Evolutionary conservation across 1,140 invertebrate species (phyloP).

Genomic region (Lepidurus apus): DNA sequence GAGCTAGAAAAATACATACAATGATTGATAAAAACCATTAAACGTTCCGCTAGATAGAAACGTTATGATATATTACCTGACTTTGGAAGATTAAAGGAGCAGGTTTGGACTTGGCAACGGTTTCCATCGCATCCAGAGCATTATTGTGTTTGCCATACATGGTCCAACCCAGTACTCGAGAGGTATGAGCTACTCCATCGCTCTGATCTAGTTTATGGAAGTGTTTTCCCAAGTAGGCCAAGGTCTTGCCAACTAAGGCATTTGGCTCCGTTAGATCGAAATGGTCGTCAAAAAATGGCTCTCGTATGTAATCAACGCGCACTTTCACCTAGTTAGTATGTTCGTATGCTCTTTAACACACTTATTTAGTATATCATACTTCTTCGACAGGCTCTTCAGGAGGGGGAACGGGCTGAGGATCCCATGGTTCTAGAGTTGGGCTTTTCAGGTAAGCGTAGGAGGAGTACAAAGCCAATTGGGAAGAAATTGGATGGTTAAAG

Average conservation of each 20-base stretch:
- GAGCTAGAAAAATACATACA: conserved; percentile 41
- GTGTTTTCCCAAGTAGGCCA: conserved; percentile 55
- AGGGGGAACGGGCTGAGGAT: conserved; percentile 37
- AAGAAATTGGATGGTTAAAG: conserved; percentile 62
- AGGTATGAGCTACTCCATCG: conserved; percentile 56
- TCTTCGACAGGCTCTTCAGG: conserved; percentile 43
- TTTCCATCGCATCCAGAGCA: conserved; percentile 47
- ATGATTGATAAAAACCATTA: conserved; percentile 44
- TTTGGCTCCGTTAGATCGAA: conserved; percentile 68
- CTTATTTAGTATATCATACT: conserved; percentile 42
- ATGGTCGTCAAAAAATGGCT: conserved; percentile 77
- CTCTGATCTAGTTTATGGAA: conserved; percentile 40
- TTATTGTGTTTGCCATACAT: conserved; percentile 62
- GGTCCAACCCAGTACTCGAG: conserved; percentile 60
- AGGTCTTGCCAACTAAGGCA: conserved; percentile 70
- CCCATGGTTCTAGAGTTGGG: conserved; percentile 50
- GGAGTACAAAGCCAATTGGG: conserved; percentile 63
- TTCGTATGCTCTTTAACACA: conserved; percentile 42
- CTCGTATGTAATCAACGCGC: conserved; percentile 69
- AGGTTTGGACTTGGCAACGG: conserved; percentile 28
- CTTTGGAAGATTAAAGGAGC: conserved; percentile 40
- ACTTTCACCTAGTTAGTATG: conserved; percentile 55
- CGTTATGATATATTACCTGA: conserved; percentile 43
- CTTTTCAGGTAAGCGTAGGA: conserved; percentile 67
- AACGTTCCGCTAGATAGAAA: conserved; percentile 43